phyloP scores from a whole-genome alignment of 2,888 invertebrate genomes.

The Chesias legatella region DNA sequence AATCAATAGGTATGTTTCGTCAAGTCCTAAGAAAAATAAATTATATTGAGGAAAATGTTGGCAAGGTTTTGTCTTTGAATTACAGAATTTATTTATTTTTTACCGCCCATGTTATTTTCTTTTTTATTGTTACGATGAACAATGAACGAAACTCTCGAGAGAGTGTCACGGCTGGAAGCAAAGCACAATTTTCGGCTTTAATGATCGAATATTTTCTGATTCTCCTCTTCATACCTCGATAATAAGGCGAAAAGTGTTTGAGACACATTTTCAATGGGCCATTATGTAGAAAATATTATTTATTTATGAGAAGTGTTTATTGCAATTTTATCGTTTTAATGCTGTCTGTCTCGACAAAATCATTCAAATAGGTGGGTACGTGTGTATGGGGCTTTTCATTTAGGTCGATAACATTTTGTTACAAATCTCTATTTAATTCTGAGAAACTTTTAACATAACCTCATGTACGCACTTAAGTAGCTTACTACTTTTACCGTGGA shows the following conservation, averaged over 20 bases:
- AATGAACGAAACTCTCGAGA: conserved; percentile 26
- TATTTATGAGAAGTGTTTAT: neutral
- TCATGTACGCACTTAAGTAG: too few species aligned
- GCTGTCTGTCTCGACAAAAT: too few species aligned
- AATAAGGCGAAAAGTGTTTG: too few species aligned
- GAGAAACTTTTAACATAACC: too few species aligned
- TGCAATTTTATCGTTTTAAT: too few species aligned
- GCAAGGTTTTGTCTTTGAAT: conserved; percentile 24
- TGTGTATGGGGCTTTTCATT: too few species aligned
- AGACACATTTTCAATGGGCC: too few species aligned
- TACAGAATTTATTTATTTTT: conserved; percentile 28
- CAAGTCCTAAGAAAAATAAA: conserved; percentile 17
- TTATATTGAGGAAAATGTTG: conserved; percentile 25
- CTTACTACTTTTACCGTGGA: too few species aligned
- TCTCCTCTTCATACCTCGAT: neutral
- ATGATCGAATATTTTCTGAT: conserved; percentile 10
- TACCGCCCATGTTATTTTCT: conserved; percentile 29
- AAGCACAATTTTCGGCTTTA: conserved; percentile 10
- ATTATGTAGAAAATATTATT: too few species aligned
- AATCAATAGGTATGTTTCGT: conserved; percentile 17
- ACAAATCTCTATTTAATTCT: too few species aligned
- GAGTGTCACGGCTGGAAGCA: conserved; percentile 22
- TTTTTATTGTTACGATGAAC: conserved; percentile 30
- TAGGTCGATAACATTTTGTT: too few species aligned
- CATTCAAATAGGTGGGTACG: too few species aligned